Evolutionary conservation across 1,140 invertebrate species (phyloP).

Genomic region (Drosophila carrolli): DNA sequence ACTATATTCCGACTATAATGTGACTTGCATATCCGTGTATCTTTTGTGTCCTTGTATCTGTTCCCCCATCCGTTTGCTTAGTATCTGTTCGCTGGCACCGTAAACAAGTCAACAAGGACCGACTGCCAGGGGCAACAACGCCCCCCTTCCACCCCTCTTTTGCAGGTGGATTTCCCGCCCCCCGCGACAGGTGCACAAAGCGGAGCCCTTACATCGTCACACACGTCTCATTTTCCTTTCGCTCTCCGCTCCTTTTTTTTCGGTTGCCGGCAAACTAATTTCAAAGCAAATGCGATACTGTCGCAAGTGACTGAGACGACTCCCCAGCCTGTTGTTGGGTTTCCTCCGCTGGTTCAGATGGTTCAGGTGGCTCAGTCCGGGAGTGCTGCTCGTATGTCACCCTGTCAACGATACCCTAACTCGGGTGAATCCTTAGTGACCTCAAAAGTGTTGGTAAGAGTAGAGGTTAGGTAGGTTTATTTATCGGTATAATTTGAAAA

Average conservation of each 20-base stretch:
- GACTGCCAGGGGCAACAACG: slow-evolving; percentile 44
- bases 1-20: slow-evolving; percentile 38
- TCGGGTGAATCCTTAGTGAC: slow-evolving; percentile 10
- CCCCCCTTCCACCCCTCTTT: background rate
- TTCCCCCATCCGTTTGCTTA: slow-evolving; percentile 21
- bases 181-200: slow-evolving; percentile 59
- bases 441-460: slow-evolving; percentile 1
- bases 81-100: slow-evolving; percentile 43
- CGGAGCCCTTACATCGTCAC: slow-evolving; percentile 36
- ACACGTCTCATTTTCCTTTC: slow-evolving; percentile 53
- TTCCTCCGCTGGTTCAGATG: slow-evolving; percentile 20
- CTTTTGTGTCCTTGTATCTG: slow-evolving; percentile 26
- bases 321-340: slow-evolving; percentile 50
- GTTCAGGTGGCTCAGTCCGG: slow-evolving; percentile 4
- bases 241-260: slow-evolving; percentile 1
- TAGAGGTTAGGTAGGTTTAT: background rate
- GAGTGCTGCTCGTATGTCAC: slow-evolving; percentile 21
- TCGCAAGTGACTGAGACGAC: slow-evolving; percentile 37
- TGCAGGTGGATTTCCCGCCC: slow-evolving; percentile 6
- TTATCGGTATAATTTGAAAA: too few relatives aligned
- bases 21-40: slow-evolving; percentile 43
- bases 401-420: slow-evolving; percentile 22
- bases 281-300: slow-evolving; percentile 66
- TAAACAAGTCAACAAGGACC: slow-evolving; percentile 48
- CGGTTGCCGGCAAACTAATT: slow-evolving; percentile 55